These are phyloP conservation scores for Pasiphila rectangulata DNA, from an alignment of 2,888 invertebrate genomes.

Conservation along the genomic window DNA sequence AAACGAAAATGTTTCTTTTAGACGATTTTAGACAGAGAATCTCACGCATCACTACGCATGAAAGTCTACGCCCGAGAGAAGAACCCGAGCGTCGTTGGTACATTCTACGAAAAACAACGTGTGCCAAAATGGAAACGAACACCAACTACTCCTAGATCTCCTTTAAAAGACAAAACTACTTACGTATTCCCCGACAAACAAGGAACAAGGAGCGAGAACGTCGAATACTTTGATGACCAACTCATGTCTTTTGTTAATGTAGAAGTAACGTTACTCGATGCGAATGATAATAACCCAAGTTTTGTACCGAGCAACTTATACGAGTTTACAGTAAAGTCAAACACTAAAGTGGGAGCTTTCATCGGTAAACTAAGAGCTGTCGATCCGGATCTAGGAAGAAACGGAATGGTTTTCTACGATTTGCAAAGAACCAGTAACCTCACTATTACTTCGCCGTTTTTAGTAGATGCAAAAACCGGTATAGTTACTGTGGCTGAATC, in stretches of 20 bases:
- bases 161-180: conserved; percentile 64
- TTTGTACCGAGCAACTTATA: conserved; percentile 92
- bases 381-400: conserved; percentile 89
- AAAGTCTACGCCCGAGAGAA: conserved; percentile 90
- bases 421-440: conserved; percentile 85
- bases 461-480: conserved; percentile 86
- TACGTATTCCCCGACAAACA: conserved; percentile 73
- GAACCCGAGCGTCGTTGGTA: conserved; percentile 83
- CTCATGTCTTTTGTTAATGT: conserved; percentile 84
- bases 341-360: conserved; percentile 84
- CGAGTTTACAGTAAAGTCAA: conserved; percentile 86
- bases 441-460: conserved; percentile 84
- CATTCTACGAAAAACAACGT: conserved; percentile 63
- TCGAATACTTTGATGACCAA: conserved; percentile 69
- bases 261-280: conserved; percentile 91
- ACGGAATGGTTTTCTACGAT: conserved; percentile 87
- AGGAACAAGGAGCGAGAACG: conserved; percentile 63
- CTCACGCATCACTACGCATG: conserved; percentile 85
- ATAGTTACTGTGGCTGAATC: conserved; percentile 84
- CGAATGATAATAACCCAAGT: conserved; percentile 94
- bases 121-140: conserved; percentile 65
- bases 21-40: conserved; percentile 89
- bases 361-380: conserved; percentile 90
- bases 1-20: conserved; percentile 45
- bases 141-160: conserved; percentile 46